These are phyloP conservation scores for Cairina moschata DNA, from an alignment of 2,113 vertebrate genomes.

Conservation along the genomic window DNA sequence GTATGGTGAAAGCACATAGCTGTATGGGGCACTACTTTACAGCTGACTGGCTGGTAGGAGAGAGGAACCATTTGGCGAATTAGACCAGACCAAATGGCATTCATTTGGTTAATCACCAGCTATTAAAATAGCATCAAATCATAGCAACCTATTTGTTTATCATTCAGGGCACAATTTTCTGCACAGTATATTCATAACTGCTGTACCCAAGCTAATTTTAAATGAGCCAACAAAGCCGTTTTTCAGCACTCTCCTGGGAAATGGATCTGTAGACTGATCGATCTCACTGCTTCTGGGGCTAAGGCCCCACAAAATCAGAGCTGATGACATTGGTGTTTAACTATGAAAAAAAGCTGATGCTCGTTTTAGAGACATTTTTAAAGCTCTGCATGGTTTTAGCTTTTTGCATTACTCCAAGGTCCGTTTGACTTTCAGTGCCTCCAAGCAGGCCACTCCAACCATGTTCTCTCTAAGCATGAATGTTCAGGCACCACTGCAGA, in stretches of 20 bases:
- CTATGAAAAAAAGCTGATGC: slow-evolving; percentile 63
- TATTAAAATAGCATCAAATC: slow-evolving; percentile 69
- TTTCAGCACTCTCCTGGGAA: slow-evolving; percentile 67
- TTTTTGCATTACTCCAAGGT: slow-evolving; percentile 50
- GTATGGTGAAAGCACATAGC: background rate
- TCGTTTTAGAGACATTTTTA: slow-evolving; percentile 28
- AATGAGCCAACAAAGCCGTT: slow-evolving; percentile 69
- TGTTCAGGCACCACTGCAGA: slow-evolving; percentile 67
- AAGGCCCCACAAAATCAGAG: slow-evolving; percentile 62
- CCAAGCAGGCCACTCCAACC: slow-evolving; percentile 71
- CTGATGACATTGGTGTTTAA: slow-evolving; percentile 39
- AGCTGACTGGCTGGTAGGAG: background rate
- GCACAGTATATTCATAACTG: slow-evolving; percentile 74
- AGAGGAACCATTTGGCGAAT: slow-evolving; percentile 54
- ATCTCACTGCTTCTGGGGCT: slow-evolving; percentile 68
- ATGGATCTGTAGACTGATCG: slow-evolving; percentile 65
- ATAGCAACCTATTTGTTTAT: slow-evolving; percentile 70
- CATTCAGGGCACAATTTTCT: slow-evolving; percentile 74
- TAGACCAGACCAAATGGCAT: slow-evolving; percentile 50
- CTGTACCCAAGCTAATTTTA: slow-evolving; percentile 79
- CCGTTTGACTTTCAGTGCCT: slow-evolving; percentile 78
- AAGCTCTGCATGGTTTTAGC: background rate
- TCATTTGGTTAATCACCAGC: slow-evolving; percentile 65
- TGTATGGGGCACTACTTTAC: background rate
- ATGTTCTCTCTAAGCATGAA: slow-evolving; percentile 67